These are phyloP conservation scores for Paratilapia polleni DNA, from an alignment of 2,113 vertebrate genomes.

Conservation along the genomic window DNA sequence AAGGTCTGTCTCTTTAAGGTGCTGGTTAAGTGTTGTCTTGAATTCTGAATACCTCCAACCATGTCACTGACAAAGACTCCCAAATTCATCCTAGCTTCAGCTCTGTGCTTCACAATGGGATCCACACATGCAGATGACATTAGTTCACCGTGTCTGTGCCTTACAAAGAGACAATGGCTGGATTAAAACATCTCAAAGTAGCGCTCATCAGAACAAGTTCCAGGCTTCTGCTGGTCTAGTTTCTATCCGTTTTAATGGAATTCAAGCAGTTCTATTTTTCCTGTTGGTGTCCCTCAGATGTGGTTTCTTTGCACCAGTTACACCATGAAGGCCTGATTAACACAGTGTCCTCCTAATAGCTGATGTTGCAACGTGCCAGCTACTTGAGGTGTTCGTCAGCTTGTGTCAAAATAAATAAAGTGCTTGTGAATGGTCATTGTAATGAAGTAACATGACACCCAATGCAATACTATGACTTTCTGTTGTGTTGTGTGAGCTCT, in stretches of 20 bases:
- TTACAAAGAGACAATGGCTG: background rate
- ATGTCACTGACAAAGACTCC: rapidly evolving
- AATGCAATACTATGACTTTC: background rate
- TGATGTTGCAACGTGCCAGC: too few species aligned
- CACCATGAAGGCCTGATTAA: too few species aligned
- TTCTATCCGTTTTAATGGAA: background rate
- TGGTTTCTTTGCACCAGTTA: background rate
- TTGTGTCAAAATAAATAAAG: background rate
- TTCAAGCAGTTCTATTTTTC: background rate
- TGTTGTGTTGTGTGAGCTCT: background rate
- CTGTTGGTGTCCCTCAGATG: background rate
- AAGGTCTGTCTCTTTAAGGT: background rate
- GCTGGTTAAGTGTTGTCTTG: background rate
- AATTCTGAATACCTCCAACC: background rate
- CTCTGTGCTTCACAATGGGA: background rate
- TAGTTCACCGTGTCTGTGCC: background rate
- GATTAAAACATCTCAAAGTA: background rate
- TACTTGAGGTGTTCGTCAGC: background rate
- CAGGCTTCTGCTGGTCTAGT: background rate
- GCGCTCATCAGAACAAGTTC: background rate
- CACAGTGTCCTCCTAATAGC: too few species aligned
- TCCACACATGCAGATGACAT: too few species aligned
- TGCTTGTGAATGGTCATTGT: background rate
- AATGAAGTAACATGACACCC: background rate
- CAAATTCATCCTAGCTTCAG: background rate